Base-by-base conservation (phyloP, 1,140 invertebrate species). In the Eumeta japonica region DNA sequence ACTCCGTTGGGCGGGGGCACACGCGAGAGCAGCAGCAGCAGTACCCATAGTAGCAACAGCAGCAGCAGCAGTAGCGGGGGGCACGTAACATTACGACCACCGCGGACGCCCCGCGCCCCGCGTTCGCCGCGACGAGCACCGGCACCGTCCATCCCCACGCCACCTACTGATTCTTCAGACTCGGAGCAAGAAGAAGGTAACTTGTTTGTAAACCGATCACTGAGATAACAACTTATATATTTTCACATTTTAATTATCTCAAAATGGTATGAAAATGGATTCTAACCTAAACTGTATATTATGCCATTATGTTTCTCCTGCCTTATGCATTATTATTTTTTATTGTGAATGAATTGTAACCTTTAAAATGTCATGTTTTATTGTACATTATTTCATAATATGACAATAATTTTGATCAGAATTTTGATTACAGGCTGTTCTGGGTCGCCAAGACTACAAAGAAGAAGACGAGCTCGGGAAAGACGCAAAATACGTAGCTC, bases 101-200 rank as follows among this genome's bases (percentile, higher is more conserved):
- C 18, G 32, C 37, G 18, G 30, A 35, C 52, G 2, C 48, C 53
- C 10, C 49, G 33, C 41, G 46, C 51, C 10, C 52, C 51, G 10
- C 15, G 38, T 46, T 39, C 33, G 45, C 31, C 40, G n/a, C 41
- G 29, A 41, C 12, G 28, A 37, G 5, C 30, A 31, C 4, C 41
- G 43, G 24, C 20, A 10, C 10, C 44, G 15, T 16, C 39, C 37
- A 7, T 46, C 41, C 4, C 44, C 40, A 16, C 39, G 43, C 4
- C 50, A 63, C 53, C 45, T n/a, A 62, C 70, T 20, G 87, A 88
- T 53, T 86, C 86, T 15, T 92, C 90, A 1, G 90, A 93, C 45
- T 88, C 84, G 24, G 90, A 94, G 38, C 79, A 78, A 28, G 87
- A 90, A 34, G 88, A 90, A 45, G 80, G 70, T 75, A 45, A 19